Evolutionary conservation across 2,113 vertebrate genomes (phyloP).

Genomic region (Furnarius figulus): DNA sequence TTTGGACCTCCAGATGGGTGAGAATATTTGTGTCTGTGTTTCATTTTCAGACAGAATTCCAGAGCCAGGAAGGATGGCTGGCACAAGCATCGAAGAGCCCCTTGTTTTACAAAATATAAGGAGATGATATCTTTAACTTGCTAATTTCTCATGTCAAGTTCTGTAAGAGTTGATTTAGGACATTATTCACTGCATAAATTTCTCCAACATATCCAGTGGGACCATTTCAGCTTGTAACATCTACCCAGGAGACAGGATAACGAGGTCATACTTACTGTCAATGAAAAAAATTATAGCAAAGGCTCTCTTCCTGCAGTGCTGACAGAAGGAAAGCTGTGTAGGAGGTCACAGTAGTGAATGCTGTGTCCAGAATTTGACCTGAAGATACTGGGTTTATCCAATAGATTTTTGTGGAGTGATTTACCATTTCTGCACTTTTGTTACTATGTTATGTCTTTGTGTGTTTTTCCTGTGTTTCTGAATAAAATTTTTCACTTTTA

Average conservation of each 20-base stretch:
- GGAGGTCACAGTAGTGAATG: neutral
- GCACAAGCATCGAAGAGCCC: neutral
- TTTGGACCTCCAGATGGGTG: neutral
- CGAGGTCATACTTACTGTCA: neutral
- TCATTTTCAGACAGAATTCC: slow-evolving; percentile 59
- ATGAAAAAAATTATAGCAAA: neutral
- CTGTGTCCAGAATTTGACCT: neutral
- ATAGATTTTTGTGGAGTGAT: neutral
- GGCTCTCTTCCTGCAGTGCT: neutral
- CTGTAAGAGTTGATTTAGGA: neutral
- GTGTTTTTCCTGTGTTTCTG: neutral
- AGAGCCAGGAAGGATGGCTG: neutral
- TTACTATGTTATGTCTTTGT: neutral
- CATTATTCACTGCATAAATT: neutral
- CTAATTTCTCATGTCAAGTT: neutral
- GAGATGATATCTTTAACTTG: slow-evolving; percentile 35
- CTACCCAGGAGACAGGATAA: neutral
- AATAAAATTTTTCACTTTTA: slow-evolving; percentile 42
- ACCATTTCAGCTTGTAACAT: neutral
- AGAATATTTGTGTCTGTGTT: neutral
- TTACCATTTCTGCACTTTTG: neutral
- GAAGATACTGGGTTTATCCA: neutral
- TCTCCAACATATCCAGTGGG: neutral
- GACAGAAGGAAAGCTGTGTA: neutral
- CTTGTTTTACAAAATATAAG: neutral